Evolutionary conservation across 2,797 vertebrate species (phyloP).

Genomic region (Poecile montanus): DNA sequence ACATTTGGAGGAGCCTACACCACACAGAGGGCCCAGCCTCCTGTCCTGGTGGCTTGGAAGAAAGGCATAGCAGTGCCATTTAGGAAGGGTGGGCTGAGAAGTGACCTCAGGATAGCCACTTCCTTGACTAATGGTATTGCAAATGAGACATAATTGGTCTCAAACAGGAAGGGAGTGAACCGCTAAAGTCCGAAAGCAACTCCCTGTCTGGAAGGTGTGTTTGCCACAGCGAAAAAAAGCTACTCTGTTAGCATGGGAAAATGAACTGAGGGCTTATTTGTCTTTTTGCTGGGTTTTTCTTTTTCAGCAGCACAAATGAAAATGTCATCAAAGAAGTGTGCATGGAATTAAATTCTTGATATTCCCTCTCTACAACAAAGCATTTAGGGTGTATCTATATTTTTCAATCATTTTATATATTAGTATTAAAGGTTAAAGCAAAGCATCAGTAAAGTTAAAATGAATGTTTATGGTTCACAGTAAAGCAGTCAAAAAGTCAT

Average conservation of each 20-base stretch:
- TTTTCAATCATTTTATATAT: neutral
- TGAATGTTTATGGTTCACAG: neutral
- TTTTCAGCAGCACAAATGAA: slow-evolving; percentile 9
- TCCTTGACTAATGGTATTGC: slow-evolving; percentile 52
- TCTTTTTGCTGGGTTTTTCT: neutral
- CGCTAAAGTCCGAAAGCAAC: slow-evolving; percentile 44
- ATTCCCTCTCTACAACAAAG: neutral
- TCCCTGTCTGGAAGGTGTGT: slow-evolving; percentile 63
- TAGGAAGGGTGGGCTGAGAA: slow-evolving; percentile 47
- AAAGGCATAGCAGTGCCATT: slow-evolving; percentile 22
- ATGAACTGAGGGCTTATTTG: slow-evolving; percentile 33
- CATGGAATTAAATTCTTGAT: neutral
- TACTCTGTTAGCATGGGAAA: slow-evolving; percentile 51
- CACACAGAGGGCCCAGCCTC: neutral
- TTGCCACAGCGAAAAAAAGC: slow-evolving; percentile 29
- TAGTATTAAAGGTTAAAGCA: neutral
- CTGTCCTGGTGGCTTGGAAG: neutral
- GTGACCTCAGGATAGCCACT: slow-evolving; percentile 53
- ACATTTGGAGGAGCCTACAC: neutral
- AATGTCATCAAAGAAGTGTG: neutral
- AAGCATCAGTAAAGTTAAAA: neutral
- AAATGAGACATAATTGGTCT: slow-evolving; percentile 60
- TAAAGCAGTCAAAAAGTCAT: neutral
- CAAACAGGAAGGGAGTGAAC: slow-evolving; percentile 62
- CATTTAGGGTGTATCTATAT: neutral